Evolutionary conservation across 2,888 invertebrate species (phyloP), one percentile per base, ranked within the genome.

Genomic region (Gasteruption jaculator): DNA sequence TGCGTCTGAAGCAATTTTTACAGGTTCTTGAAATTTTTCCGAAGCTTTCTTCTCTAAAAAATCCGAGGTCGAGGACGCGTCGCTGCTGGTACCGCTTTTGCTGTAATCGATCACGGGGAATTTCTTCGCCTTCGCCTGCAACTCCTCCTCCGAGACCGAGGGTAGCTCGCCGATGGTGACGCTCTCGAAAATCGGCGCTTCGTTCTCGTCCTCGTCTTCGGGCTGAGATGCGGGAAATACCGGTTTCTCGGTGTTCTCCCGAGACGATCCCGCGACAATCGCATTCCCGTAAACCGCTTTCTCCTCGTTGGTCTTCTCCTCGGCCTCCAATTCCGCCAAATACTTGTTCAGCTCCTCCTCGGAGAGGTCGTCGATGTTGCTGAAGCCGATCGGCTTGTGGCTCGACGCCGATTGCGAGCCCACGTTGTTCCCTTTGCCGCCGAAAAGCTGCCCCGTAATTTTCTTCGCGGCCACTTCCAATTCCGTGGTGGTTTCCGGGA

Each of bases 301-400:
- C 15, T 34, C 52, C 29, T 53, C 54, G 2, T 54, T 61, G 3
- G 57, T 58, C 19, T 56, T 56, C 35, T 72, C 71, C 26, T 69
- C 65, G 7, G 70, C 67, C 36, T 74, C 73, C 14, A 74, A 53
- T 40, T 73, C 68, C 5, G 70, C 64, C 20, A 74, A 56, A 53
- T 72, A 73, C 35, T 67, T 64, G 36, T 59, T 69, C 22, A 73
- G 51, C 48, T 73, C 71, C 22, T 69, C 66, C 41, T 73, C 73
- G 0, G 71, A 67, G 37, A 72, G 54, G 44, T 72, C 63, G 21
- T 66, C 62, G 5, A 63, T 64, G 5, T 58, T 57, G 29, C 57
- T 53, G 41, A 68, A 67, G 25, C 63, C 61, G 34, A 64, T 39
- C 3, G 60, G 52, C 45, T 63, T 63, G 19, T 14, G 35, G n/a